phyloP scores from a whole-genome alignment of 1,140 invertebrate genomes.

The Musca vetustissima region DNA sequence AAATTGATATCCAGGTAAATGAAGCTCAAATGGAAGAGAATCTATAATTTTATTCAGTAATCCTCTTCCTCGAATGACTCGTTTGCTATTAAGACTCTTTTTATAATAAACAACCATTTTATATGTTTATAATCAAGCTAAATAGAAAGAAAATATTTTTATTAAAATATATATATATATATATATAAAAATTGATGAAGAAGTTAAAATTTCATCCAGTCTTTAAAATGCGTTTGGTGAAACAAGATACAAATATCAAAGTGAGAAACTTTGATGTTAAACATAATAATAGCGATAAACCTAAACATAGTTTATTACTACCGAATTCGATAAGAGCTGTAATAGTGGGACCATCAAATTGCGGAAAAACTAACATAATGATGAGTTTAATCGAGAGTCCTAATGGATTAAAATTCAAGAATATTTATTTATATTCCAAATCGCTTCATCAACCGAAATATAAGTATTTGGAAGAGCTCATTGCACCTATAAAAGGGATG shows the following conservation, averaged over 20 bases:
- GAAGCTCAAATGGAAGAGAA: conserved; percentile 55
- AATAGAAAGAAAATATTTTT: too few species aligned
- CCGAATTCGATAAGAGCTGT: conserved; percentile 39
- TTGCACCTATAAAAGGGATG: conserved; percentile 31
- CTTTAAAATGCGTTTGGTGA: conserved; percentile 33
- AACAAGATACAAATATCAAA: conserved; percentile 29
- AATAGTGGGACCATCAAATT: conserved; percentile 43
- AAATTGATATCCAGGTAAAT: conserved; percentile 53
- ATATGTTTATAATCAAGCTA: too few species aligned
- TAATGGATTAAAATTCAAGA: conserved; percentile 50
- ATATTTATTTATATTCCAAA: conserved; percentile 46
- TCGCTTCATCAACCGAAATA: conserved; percentile 45
- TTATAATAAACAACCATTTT: too few species aligned
- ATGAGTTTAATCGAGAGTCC: conserved; percentile 42
- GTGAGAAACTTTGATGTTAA: conserved; percentile 29
- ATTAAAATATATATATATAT: too few species aligned
- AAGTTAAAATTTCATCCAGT: not conserved
- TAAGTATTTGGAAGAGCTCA: conserved; percentile 32
- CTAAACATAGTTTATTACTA: conserved; percentile 38
- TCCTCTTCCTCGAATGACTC: conserved; percentile 16
- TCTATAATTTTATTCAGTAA: conserved; percentile 52
- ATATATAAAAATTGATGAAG: too few species aligned
- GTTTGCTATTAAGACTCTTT: too few species aligned
- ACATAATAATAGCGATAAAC: conserved; percentile 1
- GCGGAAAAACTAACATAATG: conserved; percentile 49